Evolutionary conservation across 2,113 vertebrate genomes (phyloP).

Genomic region (Sturnira hondurensis): DNA sequence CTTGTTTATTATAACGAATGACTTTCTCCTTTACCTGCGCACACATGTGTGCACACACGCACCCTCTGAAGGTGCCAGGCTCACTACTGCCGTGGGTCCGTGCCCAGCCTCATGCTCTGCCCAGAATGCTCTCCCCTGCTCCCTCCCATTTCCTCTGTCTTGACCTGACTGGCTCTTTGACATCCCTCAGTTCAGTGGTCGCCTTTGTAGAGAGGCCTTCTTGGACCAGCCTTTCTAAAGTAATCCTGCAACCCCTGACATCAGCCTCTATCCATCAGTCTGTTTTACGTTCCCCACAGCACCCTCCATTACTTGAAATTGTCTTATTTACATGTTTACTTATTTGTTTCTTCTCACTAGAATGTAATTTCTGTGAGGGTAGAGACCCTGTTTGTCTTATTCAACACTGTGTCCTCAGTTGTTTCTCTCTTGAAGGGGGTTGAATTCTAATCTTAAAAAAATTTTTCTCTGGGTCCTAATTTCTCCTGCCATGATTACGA

Average conservation of each 20-base stretch:
- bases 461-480: not conserved
- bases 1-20: not conserved
- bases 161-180: not conserved
- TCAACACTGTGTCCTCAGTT: not conserved
- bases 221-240: not conserved
- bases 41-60: not conserved
- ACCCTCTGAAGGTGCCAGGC: not conserved
- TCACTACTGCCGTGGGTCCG: not conserved
- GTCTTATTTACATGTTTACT: not conserved
- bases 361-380: not conserved
- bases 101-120: not conserved
- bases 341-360: not conserved
- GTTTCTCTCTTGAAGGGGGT: not conserved
- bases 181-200: not conserved
- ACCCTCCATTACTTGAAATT: not conserved
- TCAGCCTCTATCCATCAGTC: not conserved
- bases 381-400: too few species aligned
- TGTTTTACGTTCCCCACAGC: not conserved
- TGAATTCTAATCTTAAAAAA: slow-evolving; percentile 30
- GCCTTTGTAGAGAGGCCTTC: not conserved
- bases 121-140: not conserved
- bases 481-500: not conserved
- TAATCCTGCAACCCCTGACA: not conserved
- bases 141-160: not conserved
- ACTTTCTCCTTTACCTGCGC: not conserved